Evolutionary conservation across 2,113 vertebrate genomes (phyloP).

Genomic region (Athene noctua): DNA sequence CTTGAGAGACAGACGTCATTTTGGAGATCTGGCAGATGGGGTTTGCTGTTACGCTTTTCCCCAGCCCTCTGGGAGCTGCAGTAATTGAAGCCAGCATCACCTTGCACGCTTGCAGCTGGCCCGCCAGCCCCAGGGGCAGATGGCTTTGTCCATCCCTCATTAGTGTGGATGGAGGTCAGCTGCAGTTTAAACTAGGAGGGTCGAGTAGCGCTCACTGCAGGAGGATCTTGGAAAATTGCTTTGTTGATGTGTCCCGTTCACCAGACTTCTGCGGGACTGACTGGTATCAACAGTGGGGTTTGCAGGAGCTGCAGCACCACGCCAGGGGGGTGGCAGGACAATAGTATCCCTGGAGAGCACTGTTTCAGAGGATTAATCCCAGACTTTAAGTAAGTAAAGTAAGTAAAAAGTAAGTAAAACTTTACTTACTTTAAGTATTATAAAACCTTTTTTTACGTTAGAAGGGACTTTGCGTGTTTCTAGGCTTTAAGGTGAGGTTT

Average conservation of each 20-base stretch:
- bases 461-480: neutral
- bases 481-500: neutral
- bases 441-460: neutral
- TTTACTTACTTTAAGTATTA: neutral
- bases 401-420: too few relatives aligned
- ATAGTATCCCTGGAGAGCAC: neutral
- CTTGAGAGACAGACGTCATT: neutral
- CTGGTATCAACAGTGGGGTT: fast-evolving
- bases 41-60: neutral
- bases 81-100: conserved; percentile 11
- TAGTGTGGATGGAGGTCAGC: neutral
- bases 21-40: conserved; percentile 32
- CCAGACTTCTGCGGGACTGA: neutral
- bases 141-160: neutral
- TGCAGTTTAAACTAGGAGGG: neutral
- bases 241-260: fast-evolving
- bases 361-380: neutral
- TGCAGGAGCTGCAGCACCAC: neutral
- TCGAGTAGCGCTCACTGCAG: neutral
- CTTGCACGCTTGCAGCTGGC: neutral
- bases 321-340: neutral
- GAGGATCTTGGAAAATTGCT: neutral
- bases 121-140: neutral
- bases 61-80: neutral
- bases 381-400: too few relatives aligned